Conservation (phyloP, 2,888 invertebrate species). For the Ormyrus pomaceus region DNA sequence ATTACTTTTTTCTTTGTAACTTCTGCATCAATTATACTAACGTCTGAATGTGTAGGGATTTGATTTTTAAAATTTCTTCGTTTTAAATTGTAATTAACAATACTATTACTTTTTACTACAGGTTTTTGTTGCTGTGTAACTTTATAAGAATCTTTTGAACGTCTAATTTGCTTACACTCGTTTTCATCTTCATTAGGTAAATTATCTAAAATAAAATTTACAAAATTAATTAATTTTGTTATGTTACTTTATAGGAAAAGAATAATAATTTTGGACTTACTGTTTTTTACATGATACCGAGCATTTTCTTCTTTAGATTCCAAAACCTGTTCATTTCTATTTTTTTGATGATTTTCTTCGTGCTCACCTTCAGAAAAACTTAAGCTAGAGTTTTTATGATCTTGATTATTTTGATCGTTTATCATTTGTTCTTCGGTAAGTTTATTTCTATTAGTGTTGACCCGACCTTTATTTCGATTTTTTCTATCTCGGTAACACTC, state of each 20-base stretch:
- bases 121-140: slow-evolving; percentile 45
- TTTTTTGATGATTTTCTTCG: slow-evolving; percentile 8
- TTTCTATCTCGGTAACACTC: slow-evolving; percentile 22
- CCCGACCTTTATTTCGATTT: slow-evolving; percentile 28
- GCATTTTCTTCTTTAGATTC: not conserved
- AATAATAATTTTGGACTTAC: not conserved
- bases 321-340: not conserved
- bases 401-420: slow-evolving; percentile 17
- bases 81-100: slow-evolving; percentile 37
- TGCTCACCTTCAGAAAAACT: slow-evolving; percentile 62
- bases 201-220: too few species aligned
- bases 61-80: not conserved
- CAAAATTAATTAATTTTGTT: too few species aligned
- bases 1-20: slow-evolving; percentile 23
- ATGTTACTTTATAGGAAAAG: too few species aligned
- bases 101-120: slow-evolving; percentile 44
- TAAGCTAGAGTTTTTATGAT: slow-evolving; percentile 60
- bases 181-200: slow-evolving; percentile 8
- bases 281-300: not conserved
- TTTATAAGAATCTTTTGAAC: not conserved
- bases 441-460: slow-evolving; percentile 3
- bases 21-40: slow-evolving; percentile 29
- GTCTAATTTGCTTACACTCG: not conserved
- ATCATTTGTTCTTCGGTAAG: slow-evolving; percentile 37
- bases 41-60: not conserved